Evolutionary conservation across 2,113 vertebrate species (phyloP).

Genomic region (Alexandromys fortis): DNA sequence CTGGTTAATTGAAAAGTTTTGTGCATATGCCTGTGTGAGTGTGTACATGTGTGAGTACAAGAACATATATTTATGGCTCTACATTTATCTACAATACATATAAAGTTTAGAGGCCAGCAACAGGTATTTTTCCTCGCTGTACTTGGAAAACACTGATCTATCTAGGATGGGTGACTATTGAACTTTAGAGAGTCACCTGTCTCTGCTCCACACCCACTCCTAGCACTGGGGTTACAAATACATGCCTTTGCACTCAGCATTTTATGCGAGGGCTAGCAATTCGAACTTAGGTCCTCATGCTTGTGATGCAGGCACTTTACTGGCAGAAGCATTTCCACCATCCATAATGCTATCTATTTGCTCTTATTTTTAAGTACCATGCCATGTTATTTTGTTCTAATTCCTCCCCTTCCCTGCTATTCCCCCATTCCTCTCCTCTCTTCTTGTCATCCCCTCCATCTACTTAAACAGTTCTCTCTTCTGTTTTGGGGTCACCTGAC

Average conservation of each 20-base stretch:
- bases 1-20: not conserved
- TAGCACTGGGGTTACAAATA: not conserved
- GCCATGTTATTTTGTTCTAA: not conserved
- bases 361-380: too few species aligned
- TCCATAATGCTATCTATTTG: not conserved
- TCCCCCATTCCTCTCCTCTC: not conserved
- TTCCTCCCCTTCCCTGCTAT: fast-evolving
- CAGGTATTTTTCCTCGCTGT: not conserved
- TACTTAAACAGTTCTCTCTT: not conserved
- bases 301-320: not conserved
- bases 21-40: not conserved
- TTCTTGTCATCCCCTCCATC: not conserved
- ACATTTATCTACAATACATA: not conserved
- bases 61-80: not conserved
- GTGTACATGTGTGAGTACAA: too few species aligned
- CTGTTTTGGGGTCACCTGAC: not conserved
- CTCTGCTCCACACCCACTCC: fast-evolving
- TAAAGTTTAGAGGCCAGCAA: not conserved
- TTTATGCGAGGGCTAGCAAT: not conserved
- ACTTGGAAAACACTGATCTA: not conserved
- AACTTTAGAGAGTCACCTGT: not conserved
- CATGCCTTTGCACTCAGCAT: not conserved
- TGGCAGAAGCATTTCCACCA: too few species aligned
- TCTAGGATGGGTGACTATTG: not conserved
- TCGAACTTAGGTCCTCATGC: not conserved